Evolutionary conservation across 1,140 invertebrate genomes (phyloP), one percentile per base, ranked within the genome.

Genomic region (Araneus ventricosus): DNA sequence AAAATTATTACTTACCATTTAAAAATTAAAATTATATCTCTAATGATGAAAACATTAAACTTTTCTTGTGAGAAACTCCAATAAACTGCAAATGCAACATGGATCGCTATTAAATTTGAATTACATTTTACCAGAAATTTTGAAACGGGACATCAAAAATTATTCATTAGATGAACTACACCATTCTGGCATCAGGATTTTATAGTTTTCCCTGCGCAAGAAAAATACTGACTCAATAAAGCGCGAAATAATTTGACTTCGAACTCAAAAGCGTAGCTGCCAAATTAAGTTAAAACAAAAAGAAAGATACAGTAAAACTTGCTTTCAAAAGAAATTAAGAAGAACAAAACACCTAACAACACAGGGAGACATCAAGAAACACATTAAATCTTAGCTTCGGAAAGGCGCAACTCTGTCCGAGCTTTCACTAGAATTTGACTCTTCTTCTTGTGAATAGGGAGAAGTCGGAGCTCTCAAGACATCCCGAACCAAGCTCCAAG

Each of bases 381-480:
- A n/a, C n/a, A n/a, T n/a, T n/a, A 84, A 52, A n/a, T 57, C 82
- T 61, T 61, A 87, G 57, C 85, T 87, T 37, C 85, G 34, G 45
- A 57, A 93, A 37, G 82, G 57, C 8, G 37, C 37, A 67, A 80
- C 86, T 80, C 86, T 80, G 52, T 93, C 92, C 27, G 94, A 94
- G 70, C 94, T 90, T 92, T 94, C 94, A 92, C 94, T 93, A 70
- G 94, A 94, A 86, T 92, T 93, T 3, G 92, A 93, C 75, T 94
- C 94, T 80, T 94, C 94, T 75, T 94, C 94, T 34, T 86, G 82
- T 1, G 88, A 91, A 79, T 52, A 85, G 34, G 93, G 94, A 22
- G 94, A 94, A 7, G 90, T 86, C 45, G 93, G 90, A 75, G 59
- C 45, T 52, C 90, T 89, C 8, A 94, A 24, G 6, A 90, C 88